These are phyloP conservation scores for Melitaea cinxia DNA, from an alignment of 1,140 invertebrate genomes.

Conservation along the genomic window DNA sequence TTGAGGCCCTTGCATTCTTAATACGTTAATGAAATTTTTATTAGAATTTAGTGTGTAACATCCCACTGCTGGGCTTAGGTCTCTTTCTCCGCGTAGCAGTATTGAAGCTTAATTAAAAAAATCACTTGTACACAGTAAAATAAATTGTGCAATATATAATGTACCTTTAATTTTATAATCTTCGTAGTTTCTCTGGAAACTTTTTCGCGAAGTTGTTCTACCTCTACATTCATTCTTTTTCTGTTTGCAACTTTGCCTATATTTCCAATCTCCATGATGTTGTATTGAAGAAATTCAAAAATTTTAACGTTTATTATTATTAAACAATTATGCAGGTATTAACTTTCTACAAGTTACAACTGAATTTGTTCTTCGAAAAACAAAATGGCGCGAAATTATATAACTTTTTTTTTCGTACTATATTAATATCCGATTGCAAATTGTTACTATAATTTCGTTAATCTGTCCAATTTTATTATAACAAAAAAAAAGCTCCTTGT, in stretches of 20 bases:
- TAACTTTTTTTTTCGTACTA: background rate
- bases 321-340: background rate
- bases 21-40: no score
- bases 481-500: no score
- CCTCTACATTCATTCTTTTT: conserved; percentile 58
- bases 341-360: background rate
- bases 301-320: background rate
- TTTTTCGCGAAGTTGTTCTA: conserved; percentile 65
- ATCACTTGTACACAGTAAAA: background rate
- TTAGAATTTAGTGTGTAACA: no score
- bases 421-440: background rate
- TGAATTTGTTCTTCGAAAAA: background rate
- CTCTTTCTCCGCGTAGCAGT: no score
- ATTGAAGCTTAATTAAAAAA: no score
- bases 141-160: background rate
- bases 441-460: no score
- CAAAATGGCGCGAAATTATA: conserved; percentile 27
- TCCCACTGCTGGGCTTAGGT: no score
- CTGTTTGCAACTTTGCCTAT: conserved; percentile 56
- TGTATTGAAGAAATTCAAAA: background rate
- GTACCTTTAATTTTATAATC: conserved; percentile 67
- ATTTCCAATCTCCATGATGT: conserved; percentile 56
- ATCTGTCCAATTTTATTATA: no score
- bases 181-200: conserved; percentile 64
- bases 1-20: no score